These are phyloP conservation scores for Sarcophilus harrisii DNA, from an alignment of 2,797 vertebrate genomes.

Conservation along the genomic window DNA sequence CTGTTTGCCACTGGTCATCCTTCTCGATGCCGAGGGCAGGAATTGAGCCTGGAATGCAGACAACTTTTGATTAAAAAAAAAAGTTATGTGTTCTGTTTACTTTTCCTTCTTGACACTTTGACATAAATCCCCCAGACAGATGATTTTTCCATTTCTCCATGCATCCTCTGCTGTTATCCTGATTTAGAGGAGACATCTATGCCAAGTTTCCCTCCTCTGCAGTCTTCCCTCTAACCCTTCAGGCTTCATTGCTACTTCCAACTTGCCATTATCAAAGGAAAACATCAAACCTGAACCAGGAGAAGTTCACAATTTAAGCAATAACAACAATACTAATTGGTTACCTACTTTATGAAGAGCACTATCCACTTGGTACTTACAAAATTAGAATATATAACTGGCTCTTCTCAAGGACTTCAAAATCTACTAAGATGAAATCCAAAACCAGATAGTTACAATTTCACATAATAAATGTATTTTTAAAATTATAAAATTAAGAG, in stretches of 20 bases:
- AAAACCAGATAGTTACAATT: neutral
- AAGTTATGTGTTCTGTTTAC: neutral
- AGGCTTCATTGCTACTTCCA: neutral
- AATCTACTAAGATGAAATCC: neutral
- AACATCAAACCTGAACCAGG: neutral
- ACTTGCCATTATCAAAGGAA: neutral
- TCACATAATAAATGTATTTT: neutral
- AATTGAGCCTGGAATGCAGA: conserved; percentile 36
- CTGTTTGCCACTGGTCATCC: neutral
- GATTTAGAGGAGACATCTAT: neutral
- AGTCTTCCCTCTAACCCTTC: neutral
- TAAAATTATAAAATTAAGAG: neutral
- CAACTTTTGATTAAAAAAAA: neutral
- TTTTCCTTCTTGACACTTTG: neutral
- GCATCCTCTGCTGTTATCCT: neutral
- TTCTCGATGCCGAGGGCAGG: conserved; percentile 1
- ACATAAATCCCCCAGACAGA: conserved; percentile 34
- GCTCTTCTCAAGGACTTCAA: neutral
- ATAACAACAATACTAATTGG: neutral
- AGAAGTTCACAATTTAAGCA: neutral
- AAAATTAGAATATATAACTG: neutral
- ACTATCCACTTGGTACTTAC: neutral
- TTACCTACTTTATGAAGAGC: neutral
- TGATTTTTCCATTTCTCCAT: conserved; percentile 30
- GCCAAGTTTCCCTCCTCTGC: neutral